Conservation (phyloP, 1,140 invertebrate genomes). For the Anoplolepis gracilipes region DNA sequence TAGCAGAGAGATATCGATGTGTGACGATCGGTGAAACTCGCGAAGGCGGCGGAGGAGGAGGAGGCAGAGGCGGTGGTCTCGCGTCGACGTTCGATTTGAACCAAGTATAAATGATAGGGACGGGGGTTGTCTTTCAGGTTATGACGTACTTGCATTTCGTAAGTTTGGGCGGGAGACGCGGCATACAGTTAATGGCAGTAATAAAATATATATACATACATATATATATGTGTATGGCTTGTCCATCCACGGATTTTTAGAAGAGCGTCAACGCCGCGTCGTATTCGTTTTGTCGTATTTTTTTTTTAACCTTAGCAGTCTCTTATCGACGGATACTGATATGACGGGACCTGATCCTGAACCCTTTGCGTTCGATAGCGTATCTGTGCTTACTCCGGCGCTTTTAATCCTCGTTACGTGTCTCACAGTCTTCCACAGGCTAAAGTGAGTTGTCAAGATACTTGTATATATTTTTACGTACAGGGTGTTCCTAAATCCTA, state of each 20-base stretch:
- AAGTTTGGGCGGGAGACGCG: constrained; percentile 70
- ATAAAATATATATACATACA: no score
- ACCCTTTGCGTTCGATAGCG: constrained; percentile 71
- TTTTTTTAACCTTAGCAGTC: neutral
- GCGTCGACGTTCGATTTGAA: no score
- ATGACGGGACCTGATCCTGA: constrained; percentile 77
- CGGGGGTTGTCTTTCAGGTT: constrained; percentile 57
- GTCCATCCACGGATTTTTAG: neutral
- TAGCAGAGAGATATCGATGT: no score
- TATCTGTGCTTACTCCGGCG: constrained; percentile 63
- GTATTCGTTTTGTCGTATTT: neutral
- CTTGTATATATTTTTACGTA: neutral
- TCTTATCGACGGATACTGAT: constrained; percentile 32
- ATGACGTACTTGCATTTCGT: constrained; percentile 26
- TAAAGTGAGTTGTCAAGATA: constrained; percentile 74
- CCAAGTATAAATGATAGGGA: neutral
- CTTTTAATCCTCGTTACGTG: constrained; percentile 67
- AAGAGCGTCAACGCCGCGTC: neutral
- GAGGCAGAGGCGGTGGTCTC: neutral
- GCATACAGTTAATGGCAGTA: neutral
- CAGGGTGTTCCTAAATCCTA: neutral
- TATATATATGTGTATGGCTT: no score
- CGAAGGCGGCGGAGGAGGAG: no score
- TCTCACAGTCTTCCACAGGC: constrained; percentile 73
- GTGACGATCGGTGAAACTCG: neutral